Percentiles rank a stretch among this genome's conserved stretches.
These are phyloP conservation scores for Melanchra persicariae DNA, from an alignment of 2,888 invertebrate genomes.

Conservation along the genomic window DNA sequence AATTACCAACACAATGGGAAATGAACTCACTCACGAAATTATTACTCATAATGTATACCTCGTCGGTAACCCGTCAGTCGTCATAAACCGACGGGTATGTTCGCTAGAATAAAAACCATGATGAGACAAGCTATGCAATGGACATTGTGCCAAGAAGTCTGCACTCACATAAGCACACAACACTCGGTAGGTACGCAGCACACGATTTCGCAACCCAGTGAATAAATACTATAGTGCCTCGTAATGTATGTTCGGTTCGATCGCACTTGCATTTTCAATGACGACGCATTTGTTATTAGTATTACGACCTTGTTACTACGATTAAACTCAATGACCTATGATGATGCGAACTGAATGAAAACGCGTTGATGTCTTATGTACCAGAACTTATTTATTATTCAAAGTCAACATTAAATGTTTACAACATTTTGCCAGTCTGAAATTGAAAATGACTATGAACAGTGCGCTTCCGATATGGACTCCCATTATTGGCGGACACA, in stretches of 20 bases:
- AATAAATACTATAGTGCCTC: constrained; percentile 70
- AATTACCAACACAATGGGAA: constrained; percentile 87
- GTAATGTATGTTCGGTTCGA: constrained; percentile 61
- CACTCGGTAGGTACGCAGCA: constrained; percentile 66
- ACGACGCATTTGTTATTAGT: constrained; percentile 81
- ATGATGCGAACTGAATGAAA: constrained; percentile 74
- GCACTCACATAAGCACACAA: constrained; percentile 76
- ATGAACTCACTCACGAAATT: constrained; percentile 86
- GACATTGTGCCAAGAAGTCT: constrained; percentile 71
- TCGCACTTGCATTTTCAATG: constrained; percentile 78
- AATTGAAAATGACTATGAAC: constrained; percentile 73
- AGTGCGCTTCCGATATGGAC: constrained; percentile 71
- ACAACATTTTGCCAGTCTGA: constrained; percentile 54
- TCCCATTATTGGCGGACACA: constrained; percentile 87
- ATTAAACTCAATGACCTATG: constrained; percentile 74
- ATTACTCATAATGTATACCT: constrained; percentile 75
- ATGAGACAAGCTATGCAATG: constrained; percentile 79
- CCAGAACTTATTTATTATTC: constrained; percentile 64
- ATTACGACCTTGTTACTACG: constrained; percentile 77
- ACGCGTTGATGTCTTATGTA: constrained; percentile 86
- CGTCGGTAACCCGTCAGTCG: constrained; percentile 73
- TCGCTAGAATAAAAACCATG: constrained; percentile 85
- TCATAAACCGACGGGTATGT: constrained; percentile 79
- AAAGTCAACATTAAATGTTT: constrained; percentile 47
- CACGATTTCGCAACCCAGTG: constrained; percentile 74